Evolutionary conservation across 2,113 vertebrate species (phyloP), one percentile per base, ranked within the genome.

Genomic region (Sinocyclocheilus grahami): DNA sequence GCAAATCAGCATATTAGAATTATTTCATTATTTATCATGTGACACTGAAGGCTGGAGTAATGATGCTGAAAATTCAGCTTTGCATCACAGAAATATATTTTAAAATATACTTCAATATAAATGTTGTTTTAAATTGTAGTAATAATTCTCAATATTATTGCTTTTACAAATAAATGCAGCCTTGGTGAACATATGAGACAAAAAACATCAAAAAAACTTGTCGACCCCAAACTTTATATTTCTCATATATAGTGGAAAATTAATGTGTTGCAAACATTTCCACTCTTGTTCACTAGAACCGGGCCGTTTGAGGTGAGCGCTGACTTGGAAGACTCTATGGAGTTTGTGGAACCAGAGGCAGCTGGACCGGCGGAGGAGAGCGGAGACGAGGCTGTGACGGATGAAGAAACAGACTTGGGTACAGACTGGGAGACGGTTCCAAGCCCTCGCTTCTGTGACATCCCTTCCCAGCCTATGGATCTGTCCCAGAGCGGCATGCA

Each of bases 401-500:
- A 99, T 0, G 97, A 99, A 75, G 98, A 99, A 92, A 99, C 98
- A 0, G 97, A 99, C 94, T 94, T 99, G 51, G 98, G 98, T 76
- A 98, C 96, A 0, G 98, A 99, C 94, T 99, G 98, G 98, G 98
- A 99, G 95, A 99, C 98, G 1, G 95, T 99, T 86, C 98, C 98
- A 0, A 99, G 97, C 87, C 97, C 98, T 0, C 94, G 97, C 2
- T 99, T 99, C 91, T 99, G 97, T 18, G 98, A 99, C n/a, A 99
- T 99, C 91, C 98, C 97, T 5, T 99, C 98, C 0, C 98, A 99
- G 95, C 92, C 97, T 0, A 96, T 95, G 93, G 98, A 99, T 87
- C 93, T 97, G 78, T 96, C 97, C 74, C 97, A 98, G 94, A 99
- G 97, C 88, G 93, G 96, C 91, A 92, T 92, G 11, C 97, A 97